Percentiles rank a stretch among this genome's conserved stretches.
phyloP scores from a whole-genome alignment of 2,888 invertebrate species.

The Baccha elongata region DNA sequence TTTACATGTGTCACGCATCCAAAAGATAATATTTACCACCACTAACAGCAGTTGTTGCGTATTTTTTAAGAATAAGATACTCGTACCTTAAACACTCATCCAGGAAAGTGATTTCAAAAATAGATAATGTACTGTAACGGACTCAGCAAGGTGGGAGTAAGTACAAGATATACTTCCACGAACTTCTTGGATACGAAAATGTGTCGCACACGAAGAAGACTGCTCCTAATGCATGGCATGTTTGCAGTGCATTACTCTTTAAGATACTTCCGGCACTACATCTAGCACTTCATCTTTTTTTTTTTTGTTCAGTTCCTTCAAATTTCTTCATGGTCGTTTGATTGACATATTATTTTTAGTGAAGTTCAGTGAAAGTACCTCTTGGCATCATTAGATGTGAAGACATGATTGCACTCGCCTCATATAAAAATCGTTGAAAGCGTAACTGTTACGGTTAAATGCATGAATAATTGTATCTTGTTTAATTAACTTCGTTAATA shows the following conservation, averaged over 20 bases:
- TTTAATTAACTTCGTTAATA: constrained; percentile 39
- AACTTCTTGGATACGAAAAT: constrained; percentile 41
- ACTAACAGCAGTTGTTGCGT: constrained; percentile 14
- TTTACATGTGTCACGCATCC: constrained; percentile 38
- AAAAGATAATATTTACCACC: not conserved
- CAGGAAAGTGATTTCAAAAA: constrained; percentile 49
- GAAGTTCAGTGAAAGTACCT: constrained; percentile 59
- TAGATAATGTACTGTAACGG: constrained; percentile 31
- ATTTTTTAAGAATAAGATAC: constrained; percentile 32
- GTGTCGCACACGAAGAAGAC: constrained; percentile 32
- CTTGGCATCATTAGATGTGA: not conserved
- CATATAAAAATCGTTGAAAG: constrained; percentile 36
- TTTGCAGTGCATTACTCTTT: constrained; percentile 34
- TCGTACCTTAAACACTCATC: too few species aligned
- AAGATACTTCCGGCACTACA: constrained; percentile 56
- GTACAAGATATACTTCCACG: constrained; percentile 29
- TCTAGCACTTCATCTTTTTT: not conserved
- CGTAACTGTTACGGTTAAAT: constrained; percentile 54
- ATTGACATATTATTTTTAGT: constrained; percentile 47
- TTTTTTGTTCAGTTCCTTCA: constrained; percentile 14
- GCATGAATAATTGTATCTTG: constrained; percentile 31
- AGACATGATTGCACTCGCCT: constrained; percentile 13
- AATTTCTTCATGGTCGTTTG: constrained; percentile 1
- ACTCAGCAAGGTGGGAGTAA: constrained; percentile 38
- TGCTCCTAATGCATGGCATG: constrained; percentile 10